Base-by-base conservation (phyloP, 1,140 invertebrate genomes). In the Zaprionus africanus region DNA sequence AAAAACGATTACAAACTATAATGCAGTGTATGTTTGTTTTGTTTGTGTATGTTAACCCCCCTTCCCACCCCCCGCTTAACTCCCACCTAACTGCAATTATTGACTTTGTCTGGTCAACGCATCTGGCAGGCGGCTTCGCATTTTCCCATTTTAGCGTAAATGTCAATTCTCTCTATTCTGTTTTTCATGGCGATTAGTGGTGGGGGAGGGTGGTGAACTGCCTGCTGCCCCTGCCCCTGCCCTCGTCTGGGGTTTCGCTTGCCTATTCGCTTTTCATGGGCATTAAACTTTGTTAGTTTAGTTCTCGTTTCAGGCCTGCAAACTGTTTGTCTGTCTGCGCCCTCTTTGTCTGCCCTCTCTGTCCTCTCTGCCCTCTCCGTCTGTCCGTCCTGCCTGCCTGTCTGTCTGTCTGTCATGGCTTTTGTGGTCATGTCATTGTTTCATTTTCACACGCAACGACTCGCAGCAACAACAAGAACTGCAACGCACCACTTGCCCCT, bases 1-100 rank as follows among this genome's bases (percentile, higher is more conserved):
- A 90, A 90, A 90, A 90, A 82, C 86, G 85, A 90, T 90, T 90
- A 90, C 85, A 90, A 90, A 90, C 85, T 82, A 90, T 90, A 90
- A 90, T 90, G 70, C 79, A 77, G 72, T 80, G 67, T 90, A 80
- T 90, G 80, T 83, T 28, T 82, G 76, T 83, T 82, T 54, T 78
- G 71, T 84, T 73, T 69, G 64, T 53, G 28, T 70, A 17, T 34
- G 15, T 60, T 11, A 36, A 19, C 15, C 13, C 2, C 28, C 19
- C 34, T n/a, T 7, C 1, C 2, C 0, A n/a, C 41, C 5, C 1
- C 15, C 6, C n/a, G 12, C 5, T 6, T 28, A 36, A 36, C 15
- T 51, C 19, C 38, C 38, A 11, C 19, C 53, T 59, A 19, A 22
- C 61, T 67, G 68, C 76, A 68, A 66, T 62, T 68, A 78, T 68